Base-by-base conservation (phyloP, 2,797 vertebrate genomes). In the Pipistrellus pipistrellus region DNA sequence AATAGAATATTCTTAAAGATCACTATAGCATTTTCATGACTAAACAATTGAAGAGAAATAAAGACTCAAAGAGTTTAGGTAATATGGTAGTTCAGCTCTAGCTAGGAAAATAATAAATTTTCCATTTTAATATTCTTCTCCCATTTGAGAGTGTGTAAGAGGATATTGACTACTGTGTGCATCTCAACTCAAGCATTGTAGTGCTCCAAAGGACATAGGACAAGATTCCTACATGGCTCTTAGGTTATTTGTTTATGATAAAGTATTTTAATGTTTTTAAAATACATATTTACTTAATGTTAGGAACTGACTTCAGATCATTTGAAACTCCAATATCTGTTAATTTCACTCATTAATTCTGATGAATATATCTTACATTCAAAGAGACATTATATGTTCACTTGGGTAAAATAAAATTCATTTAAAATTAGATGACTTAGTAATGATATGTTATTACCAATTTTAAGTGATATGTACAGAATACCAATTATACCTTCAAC, bases 321-420 rank as follows among this genome's bases (percentile, higher is more conserved):
- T 72, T 82, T 88, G 38, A 13, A 93, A 72, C 6, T 38, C 8
- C 3, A 71, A 21, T 4, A 30, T 81, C 6, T 69, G 3, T 73
- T 38, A 15, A 6, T 89, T 96, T 86, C 3, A 80, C 51, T 89
- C 9, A 32, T 57, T 80, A 30, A 14, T 75, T n/a, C 20, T 41
- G 18, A 66, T 80, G 5, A 82, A 64, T 46, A 27, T 82, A 20
- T 46, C 30, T 90, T 41, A 80, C 27, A 83, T 68, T 88, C n/a
- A 51, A 93, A 93, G 44, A 46, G 32, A 35, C 1, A 10, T 57
- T 72, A 27, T 48, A 44, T 53, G 80, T 84, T 77, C 18, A 69
- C 11, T 78, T 87, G 30, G 12, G 48, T 87, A 71, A 73, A 75
- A 66, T 77, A 82, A 91, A 73, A 82, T 77, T 71, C 7, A 59